Evolutionary conservation across 2,113 vertebrate species (phyloP).

Genomic region (Regulus satrapa): DNA sequence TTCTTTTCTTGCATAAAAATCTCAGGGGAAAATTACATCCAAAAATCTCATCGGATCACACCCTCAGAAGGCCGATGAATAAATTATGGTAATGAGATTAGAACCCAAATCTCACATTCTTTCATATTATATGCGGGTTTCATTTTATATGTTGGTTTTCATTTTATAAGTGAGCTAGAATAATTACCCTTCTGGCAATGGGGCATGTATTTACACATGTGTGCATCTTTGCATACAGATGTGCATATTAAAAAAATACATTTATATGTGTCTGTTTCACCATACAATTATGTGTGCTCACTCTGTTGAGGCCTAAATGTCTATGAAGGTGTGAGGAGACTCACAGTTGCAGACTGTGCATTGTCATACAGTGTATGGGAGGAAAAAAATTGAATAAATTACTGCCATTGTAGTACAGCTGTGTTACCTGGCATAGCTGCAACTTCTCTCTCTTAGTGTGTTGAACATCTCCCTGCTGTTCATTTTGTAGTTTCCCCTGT

Average conservation of each 20-base stretch:
- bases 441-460: background rate
- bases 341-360: background rate
- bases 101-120: background rate
- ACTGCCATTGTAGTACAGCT: background rate
- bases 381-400: background rate
- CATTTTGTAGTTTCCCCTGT: background rate
- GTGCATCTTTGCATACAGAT: background rate
- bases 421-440: background rate
- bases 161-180: background rate
- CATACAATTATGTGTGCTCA: rapidly evolving
- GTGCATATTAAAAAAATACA: background rate
- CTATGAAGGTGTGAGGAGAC: background rate
- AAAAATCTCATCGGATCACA: background rate
- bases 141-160: no score
- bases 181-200: background rate
- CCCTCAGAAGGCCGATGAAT: background rate
- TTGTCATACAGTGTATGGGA: background rate
- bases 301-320: background rate
- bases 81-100: background rate
- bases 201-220: background rate
- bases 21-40: background rate
- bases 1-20: background rate
- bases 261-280: background rate
- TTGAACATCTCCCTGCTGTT: background rate
- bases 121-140: background rate